Evolutionary conservation across 2,797 vertebrate genomes (phyloP).

Genomic region (Pogonophryne albipinna): DNA sequence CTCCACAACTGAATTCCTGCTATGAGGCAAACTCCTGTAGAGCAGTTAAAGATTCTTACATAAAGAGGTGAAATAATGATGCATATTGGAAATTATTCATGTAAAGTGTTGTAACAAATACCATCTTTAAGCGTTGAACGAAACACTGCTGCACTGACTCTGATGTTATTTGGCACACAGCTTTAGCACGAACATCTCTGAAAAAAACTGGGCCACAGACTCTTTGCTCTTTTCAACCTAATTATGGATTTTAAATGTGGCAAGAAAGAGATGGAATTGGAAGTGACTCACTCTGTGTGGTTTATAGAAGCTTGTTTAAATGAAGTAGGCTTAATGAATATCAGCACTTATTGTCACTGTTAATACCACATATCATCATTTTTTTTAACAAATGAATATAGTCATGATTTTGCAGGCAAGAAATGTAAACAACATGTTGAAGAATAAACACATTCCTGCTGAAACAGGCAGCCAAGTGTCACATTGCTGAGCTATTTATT

Average conservation of each 20-base stretch:
- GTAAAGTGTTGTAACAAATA: background rate
- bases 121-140: background rate
- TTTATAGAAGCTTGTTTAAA: background rate
- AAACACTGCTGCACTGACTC: background rate
- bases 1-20: background rate
- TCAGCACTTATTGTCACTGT: constrained; percentile 9
- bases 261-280: constrained; percentile 31
- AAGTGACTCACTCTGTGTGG: constrained; percentile 3
- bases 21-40: background rate
- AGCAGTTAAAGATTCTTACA: background rate
- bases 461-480: constrained; percentile 16
- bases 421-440: constrained; percentile 7
- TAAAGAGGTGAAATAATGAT: background rate
- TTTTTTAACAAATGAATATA: constrained; percentile 1
- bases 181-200: background rate
- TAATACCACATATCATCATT: constrained; percentile 13
- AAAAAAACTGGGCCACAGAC: constrained; percentile 7
- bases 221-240: constrained; percentile 38
- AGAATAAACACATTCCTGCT: constrained; percentile 22
- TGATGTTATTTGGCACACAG: background rate
- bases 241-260: constrained; percentile 42
- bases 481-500: constrained; percentile 8
- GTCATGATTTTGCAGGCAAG: constrained; percentile 37
- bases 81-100: background rate
- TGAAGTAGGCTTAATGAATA: constrained; percentile 1